phyloP scores from a whole-genome alignment of 1,140 invertebrate genomes.

The Plectrocnemia conspersa region DNA sequence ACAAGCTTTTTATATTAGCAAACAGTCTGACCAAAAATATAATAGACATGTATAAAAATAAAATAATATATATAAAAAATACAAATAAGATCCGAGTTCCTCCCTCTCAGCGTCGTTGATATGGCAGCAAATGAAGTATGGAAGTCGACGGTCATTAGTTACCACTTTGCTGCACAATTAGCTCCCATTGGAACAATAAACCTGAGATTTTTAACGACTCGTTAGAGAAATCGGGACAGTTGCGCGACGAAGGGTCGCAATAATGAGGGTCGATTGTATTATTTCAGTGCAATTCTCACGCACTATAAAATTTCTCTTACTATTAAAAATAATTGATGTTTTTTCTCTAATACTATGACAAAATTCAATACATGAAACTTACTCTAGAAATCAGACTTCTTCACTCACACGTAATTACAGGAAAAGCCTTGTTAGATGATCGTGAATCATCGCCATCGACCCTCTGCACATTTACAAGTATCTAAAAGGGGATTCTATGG shows the following conservation, averaged over 20 bases:
- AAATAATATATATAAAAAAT: too few relatives aligned
- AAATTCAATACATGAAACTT: conserved; percentile 6
- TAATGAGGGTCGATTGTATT: too few relatives aligned
- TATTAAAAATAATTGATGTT: neutral
- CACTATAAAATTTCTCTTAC: too few relatives aligned
- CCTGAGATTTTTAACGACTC: conserved; percentile 33
- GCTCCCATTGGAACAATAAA: conserved; percentile 29
- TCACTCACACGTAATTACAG: conserved; percentile 32
- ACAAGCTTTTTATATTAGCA: too few relatives aligned
- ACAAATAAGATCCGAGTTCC: too few relatives aligned
- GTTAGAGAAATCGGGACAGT: conserved; percentile 24
- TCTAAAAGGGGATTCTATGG: too few relatives aligned
- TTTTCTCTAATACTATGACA: too few relatives aligned
- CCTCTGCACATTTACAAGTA: conserved; percentile 11
- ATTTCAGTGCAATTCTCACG: too few relatives aligned
- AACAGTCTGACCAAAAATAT: too few relatives aligned
- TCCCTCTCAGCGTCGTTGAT: too few relatives aligned
- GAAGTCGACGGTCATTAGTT: conserved; percentile 23
- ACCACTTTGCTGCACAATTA: conserved; percentile 29
- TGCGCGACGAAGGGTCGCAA: too few relatives aligned
- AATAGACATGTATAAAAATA: too few relatives aligned
- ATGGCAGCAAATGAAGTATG: conserved; percentile 15
- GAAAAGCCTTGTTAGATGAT: conserved; percentile 34
- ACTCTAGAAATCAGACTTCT: conserved; percentile 26
- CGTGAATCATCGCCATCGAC: conserved; percentile 29